Conservation (phyloP, 1,140 invertebrate genomes). For the Achroia grisella region DNA sequence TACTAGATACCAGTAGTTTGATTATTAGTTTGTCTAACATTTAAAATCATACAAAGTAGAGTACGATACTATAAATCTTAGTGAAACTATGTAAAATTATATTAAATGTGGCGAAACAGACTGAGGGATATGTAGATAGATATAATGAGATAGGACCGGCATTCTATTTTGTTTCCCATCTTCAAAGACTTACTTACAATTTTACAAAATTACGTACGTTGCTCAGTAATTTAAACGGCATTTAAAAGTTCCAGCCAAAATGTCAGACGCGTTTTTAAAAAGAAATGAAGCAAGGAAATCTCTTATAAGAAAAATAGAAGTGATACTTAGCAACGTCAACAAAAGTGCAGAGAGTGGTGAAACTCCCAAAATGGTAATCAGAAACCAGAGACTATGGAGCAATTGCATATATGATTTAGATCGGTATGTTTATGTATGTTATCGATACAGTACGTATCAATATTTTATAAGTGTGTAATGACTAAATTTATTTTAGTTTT, state of each 20-base stretch:
- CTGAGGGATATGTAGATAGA: no score
- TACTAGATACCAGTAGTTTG: no score
- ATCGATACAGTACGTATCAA: no score
- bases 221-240: not conserved
- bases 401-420: conserved; percentile 68
- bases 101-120: no score
- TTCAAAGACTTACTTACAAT: not conserved
- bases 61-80: no score
- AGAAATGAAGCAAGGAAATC: conserved; percentile 21
- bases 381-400: conserved; percentile 62
- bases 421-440: conserved; percentile 27
- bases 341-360: conserved; percentile 31
- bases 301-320: conserved; percentile 46
- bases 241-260: conserved; percentile 13
- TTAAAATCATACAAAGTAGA: no score
- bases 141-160: no score
- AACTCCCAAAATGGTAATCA: conserved; percentile 40
- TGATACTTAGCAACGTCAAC: conserved; percentile 42
- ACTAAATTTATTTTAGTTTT: not conserved
- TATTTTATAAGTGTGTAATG: not conserved
- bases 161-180: not conserved
- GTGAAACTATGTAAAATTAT: no score
- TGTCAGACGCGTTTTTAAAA: conserved; percentile 12
- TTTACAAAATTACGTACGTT: no score
- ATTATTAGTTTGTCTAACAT: no score